Evolutionary conservation across 2,797 vertebrate genomes (phyloP).

Genomic region (Setipinna tenuifilis): DNA sequence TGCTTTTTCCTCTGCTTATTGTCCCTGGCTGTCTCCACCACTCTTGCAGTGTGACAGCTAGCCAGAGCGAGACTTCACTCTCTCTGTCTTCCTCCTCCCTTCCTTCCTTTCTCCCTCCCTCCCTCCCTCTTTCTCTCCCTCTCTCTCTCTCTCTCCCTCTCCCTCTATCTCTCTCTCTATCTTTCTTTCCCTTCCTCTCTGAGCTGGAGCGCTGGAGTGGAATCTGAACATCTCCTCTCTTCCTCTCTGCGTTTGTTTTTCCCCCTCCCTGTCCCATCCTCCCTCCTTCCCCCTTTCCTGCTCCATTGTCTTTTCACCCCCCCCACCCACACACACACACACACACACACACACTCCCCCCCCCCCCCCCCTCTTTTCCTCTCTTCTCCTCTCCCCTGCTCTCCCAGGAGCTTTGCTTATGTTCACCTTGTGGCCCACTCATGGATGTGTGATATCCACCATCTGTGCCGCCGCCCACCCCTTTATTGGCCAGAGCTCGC

Average conservation of each 20-base stretch:
- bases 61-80: constrained; percentile 5
- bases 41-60: constrained; percentile 6
- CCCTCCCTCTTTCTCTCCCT: neutral
- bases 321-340: constrained; percentile 40
- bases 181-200: neutral
- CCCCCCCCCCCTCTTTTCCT: constrained; percentile 1
- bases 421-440: constrained; percentile 50
- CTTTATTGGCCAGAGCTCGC: constrained; percentile 25
- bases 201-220: constrained; percentile 6
- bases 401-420: constrained; percentile 47
- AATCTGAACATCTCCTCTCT: constrained; percentile 14
- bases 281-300: constrained; percentile 43
- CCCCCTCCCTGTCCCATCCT: constrained; percentile 15
- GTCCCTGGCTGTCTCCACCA: constrained; percentile 13
- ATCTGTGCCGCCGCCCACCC: constrained; percentile 41
- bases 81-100: neutral
- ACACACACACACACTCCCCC: too few relatives aligned
- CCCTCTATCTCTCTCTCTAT: neutral
- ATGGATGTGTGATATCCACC: constrained; percentile 42
- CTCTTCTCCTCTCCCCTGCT: neutral
- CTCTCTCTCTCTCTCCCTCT: neutral
- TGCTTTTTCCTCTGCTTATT: constrained; percentile 5
- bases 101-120: neutral
- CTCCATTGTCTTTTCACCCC: constrained; percentile 48
- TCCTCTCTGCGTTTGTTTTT: constrained; percentile 2